phyloP scores from a whole-genome alignment of 1,140 invertebrate genomes.

The Dreissena polymorpha region DNA sequence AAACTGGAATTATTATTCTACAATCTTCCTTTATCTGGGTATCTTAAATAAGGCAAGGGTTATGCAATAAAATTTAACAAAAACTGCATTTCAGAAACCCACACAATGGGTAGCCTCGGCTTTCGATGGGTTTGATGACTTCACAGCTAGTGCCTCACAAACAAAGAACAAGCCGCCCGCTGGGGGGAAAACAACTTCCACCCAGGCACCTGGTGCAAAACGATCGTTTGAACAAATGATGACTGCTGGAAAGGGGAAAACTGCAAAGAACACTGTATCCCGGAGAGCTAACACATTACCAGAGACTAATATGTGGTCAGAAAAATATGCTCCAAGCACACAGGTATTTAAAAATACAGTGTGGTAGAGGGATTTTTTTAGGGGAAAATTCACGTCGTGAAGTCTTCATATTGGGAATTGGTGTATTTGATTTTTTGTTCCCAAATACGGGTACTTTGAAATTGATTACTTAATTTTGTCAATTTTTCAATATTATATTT shows the following conservation, averaged over 20 bases:
- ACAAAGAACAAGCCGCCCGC: constrained; percentile 17
- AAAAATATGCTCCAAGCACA: constrained; percentile 68
- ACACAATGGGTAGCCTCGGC: constrained; percentile 72
- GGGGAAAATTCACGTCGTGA: no score
- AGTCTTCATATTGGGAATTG: no score
- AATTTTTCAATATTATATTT: no score
- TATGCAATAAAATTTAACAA: no score
- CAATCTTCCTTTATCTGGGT: no score
- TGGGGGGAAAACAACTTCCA: constrained; percentile 2
- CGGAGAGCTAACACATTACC: constrained; percentile 39
- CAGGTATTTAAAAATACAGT: constrained; percentile 55
- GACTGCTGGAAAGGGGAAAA: constrained; percentile 1
- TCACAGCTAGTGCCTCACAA: constrained; percentile 39
- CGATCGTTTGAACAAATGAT: not conserved
- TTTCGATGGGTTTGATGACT: constrained; percentile 69
- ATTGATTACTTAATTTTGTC: no score
- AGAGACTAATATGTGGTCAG: constrained; percentile 67
- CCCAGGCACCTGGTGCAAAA: not conserved
- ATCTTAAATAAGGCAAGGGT: no score
- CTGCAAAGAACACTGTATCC: constrained; percentile 22
- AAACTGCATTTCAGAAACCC: constrained; percentile 54
- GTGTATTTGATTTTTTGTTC: no score
- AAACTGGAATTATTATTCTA: no score
- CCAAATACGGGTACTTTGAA: no score
- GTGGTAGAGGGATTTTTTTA: no score